Evolutionary conservation across 2,888 invertebrate species (phyloP).

Genomic region (Hoplodrina blanda): DNA sequence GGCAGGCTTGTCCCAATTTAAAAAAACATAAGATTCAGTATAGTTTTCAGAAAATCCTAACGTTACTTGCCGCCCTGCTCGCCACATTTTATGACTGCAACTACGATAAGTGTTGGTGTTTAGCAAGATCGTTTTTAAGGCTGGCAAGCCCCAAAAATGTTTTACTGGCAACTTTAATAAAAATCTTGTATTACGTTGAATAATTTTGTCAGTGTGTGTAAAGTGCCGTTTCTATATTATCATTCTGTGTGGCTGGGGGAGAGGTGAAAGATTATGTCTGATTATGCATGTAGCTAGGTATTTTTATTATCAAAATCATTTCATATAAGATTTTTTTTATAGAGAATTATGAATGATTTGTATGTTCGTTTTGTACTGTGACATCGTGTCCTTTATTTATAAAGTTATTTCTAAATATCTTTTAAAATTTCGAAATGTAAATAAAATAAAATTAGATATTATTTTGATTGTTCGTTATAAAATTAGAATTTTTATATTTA

Average conservation of each 20-base stretch:
- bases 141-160: neutral
- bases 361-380: conserved; percentile 30
- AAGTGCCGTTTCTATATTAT: neutral
- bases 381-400: conserved; percentile 46
- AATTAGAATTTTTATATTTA: conserved; percentile 33
- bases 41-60: neutral
- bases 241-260: neutral
- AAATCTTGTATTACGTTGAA: conserved; percentile 18
- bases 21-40: neutral
- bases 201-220: conserved; percentile 36
- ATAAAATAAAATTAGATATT: conserved; percentile 51
- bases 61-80: neutral
- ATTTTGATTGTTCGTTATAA: conserved; percentile 45
- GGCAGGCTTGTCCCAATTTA: too few species aligned
- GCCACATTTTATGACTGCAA: neutral
- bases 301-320: conserved; percentile 8
- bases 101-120: neutral
- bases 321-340: conserved; percentile 21
- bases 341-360: conserved; percentile 5
- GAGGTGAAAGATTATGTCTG: neutral
- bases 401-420: conserved; percentile 46
- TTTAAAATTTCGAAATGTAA: conserved; percentile 53
- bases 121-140: neutral
- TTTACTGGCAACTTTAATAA: conserved; percentile 12
- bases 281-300: neutral